phyloP scores from a whole-genome alignment of 2,113 vertebrate species.

The Origma solitaria region DNA sequence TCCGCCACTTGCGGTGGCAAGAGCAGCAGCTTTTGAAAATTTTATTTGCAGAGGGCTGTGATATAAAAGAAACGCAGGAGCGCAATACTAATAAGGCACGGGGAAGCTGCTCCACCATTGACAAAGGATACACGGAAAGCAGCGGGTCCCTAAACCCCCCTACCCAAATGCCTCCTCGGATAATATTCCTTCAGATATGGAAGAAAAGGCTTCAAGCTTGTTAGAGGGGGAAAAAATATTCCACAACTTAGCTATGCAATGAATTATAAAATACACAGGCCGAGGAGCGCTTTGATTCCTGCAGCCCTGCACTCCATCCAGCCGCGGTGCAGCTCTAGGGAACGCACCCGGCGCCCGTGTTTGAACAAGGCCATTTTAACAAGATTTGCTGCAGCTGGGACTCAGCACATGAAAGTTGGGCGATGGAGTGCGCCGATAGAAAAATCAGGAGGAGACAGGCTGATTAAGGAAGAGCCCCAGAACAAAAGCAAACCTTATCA shows the following conservation, averaged over 20 bases:
- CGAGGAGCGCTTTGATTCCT: conserved; percentile 47
- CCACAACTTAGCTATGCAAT: conserved; percentile 59
- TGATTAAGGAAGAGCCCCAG: conserved; percentile 40
- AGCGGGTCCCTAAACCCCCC: background rate
- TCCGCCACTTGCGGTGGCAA: background rate
- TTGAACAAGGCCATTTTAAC: conserved; percentile 43
- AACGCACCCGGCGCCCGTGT: background rate
- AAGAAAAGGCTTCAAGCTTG: conserved; percentile 36
- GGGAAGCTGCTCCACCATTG: background rate
- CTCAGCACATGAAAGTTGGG: conserved; percentile 27
- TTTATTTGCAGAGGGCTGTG: conserved; percentile 7
- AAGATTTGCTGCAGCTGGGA: conserved; percentile 57
- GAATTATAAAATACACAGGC: conserved; percentile 70
- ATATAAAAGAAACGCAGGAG: conserved; percentile 30
- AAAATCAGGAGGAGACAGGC: background rate
- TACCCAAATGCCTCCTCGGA: background rate
- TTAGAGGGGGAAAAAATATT: conserved; percentile 30
- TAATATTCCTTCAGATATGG: conserved; percentile 43
- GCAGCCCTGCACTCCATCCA: background rate
- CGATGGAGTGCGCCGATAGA: background rate
- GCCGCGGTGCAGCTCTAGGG: conserved; percentile 37
- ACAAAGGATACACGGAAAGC: background rate
- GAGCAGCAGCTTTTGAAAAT: conserved; percentile 17
- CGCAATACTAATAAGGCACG: conserved; percentile 12
- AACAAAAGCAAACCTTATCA: conserved; percentile 57